Percentiles rank a stretch among this genome's conserved stretches.
Evolutionary conservation across 2,888 invertebrate genomes (phyloP).

Genomic region (Malachius bipustulatus): DNA sequence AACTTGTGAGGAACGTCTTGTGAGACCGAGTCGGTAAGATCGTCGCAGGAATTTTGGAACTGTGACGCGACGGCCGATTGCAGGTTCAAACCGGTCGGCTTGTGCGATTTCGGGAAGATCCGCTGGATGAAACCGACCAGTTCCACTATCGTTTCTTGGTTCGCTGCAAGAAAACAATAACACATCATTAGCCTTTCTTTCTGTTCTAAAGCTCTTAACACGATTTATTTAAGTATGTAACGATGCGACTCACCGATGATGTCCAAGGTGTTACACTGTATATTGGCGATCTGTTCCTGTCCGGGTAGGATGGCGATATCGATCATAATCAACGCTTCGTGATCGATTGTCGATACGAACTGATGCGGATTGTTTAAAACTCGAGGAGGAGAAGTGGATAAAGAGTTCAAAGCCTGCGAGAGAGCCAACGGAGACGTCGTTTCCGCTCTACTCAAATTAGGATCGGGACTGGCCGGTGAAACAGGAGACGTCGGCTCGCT

Average conservation of each 20-base stretch:
- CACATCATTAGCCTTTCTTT: no score
- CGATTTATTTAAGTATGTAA: no score
- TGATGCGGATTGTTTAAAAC: constrained; percentile 19
- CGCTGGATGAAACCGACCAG: constrained; percentile 77
- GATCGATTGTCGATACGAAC: constrained; percentile 34
- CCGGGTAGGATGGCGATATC: constrained; percentile 64
- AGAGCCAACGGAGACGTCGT: constrained; percentile 44
- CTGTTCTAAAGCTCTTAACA: no score
- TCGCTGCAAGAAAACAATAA: constrained; percentile 60
- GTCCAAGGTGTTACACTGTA: constrained; percentile 88
- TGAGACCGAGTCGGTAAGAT: constrained; percentile 23
- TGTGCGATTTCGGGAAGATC: constrained; percentile 43
- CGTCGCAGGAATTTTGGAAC: constrained; percentile 27
- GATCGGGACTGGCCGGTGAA: constrained; percentile 66
- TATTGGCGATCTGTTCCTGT: constrained; percentile 59
- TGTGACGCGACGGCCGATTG: constrained; percentile 27
- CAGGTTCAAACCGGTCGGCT: constrained; percentile 22
- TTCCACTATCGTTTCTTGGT: constrained; percentile 92
- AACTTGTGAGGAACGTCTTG: constrained; percentile 30
- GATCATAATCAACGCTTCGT: constrained; percentile 65
- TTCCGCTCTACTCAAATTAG: constrained; percentile 26
- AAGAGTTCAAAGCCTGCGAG: constrained; percentile 41
- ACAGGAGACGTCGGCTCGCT: constrained; percentile 86
- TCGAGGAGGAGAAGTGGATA: constrained; percentile 30
- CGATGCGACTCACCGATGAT: constrained; percentile 72